Conservation (phyloP, 2,113 vertebrate species). For the Syngnathus floridae region DNA sequence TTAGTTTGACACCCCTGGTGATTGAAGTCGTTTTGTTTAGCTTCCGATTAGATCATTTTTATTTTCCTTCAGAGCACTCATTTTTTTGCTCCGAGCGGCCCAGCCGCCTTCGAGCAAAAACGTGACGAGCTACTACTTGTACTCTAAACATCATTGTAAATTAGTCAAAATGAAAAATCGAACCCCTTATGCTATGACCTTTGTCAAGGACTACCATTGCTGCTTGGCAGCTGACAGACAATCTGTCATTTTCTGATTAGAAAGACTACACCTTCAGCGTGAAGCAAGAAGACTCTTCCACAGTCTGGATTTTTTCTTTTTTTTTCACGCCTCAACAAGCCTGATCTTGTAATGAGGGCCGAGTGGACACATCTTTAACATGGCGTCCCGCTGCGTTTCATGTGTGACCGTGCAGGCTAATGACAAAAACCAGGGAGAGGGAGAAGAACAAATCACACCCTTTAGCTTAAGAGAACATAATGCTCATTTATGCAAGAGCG, state of each 20-base stretch:
- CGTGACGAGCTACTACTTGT: no score
- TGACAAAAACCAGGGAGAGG: background rate
- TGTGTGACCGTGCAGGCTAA: slow-evolving; percentile 4
- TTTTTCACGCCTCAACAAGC: background rate
- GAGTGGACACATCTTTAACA: slow-evolving; percentile 26
- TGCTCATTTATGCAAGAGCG: slow-evolving; percentile 45
- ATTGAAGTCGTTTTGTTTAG: background rate
- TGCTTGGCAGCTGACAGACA: background rate
- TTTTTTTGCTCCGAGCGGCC: no score
- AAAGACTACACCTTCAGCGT: background rate
- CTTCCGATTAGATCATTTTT: background rate
- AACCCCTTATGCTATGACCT: no score
- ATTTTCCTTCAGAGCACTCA: background rate
- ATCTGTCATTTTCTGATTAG: background rate
- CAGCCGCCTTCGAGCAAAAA: no score
- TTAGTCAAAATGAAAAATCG: no score
- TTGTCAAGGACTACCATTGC: background rate
- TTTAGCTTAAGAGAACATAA: slow-evolving; percentile 18
- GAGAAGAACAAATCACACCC: slow-evolving; percentile 22
- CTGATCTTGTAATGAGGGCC: slow-evolving; percentile 28
- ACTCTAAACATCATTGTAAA: no score
- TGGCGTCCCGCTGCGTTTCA: slow-evolving; percentile 31
- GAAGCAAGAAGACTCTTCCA: background rate
- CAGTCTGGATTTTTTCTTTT: background rate
- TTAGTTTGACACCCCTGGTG: no score